A percentile compares a stretch with the other conserved stretches of the same genome.
phyloP scores from a whole-genome alignment of 2,113 vertebrate genomes.

The Cyprinodon tularosa region DNA sequence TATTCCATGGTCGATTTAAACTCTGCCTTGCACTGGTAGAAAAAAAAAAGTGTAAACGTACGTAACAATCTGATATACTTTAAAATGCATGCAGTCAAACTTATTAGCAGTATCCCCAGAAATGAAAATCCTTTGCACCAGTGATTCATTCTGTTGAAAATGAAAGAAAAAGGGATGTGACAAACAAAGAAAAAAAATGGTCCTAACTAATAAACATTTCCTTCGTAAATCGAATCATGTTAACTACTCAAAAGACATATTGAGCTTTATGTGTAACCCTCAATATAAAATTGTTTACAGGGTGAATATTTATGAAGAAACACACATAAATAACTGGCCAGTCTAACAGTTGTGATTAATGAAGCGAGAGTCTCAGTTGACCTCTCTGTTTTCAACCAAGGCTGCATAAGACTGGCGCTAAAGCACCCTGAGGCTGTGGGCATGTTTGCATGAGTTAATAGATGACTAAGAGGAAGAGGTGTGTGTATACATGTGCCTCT shows the following conservation, averaged over 20 bases:
- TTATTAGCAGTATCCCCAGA: not conserved
- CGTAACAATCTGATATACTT: not conserved
- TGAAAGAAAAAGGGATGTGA: not conserved
- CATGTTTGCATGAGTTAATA: constrained; percentile 58
- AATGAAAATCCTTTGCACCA: too few relatives aligned
- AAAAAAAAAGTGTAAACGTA: not conserved
- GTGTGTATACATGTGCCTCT: constrained; percentile 5
- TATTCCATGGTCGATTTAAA: not conserved
- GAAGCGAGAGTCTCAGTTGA: constrained; percentile 60
- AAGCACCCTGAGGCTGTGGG: constrained; percentile 48
- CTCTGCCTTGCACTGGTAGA: not conserved
- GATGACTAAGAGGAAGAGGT: constrained; percentile 46
- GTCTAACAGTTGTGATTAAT: constrained; percentile 69
- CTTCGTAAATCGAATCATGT: constrained; percentile 7
- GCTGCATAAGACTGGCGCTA: constrained; percentile 45
- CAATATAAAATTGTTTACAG: constrained; percentile 53
- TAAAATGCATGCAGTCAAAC: not conserved
- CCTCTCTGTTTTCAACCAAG: constrained; percentile 63
- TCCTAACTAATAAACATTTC: not conserved
- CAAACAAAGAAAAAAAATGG: not conserved
- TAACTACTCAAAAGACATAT: constrained; percentile 28
- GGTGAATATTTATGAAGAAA: constrained; percentile 52
- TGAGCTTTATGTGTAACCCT: constrained; percentile 33
- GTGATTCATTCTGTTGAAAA: too few relatives aligned
- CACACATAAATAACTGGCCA: constrained; percentile 41